These are phyloP conservation scores for Trachelus troglodyta DNA, from an alignment of 2,888 invertebrate genomes.

Conservation along the genomic window DNA sequence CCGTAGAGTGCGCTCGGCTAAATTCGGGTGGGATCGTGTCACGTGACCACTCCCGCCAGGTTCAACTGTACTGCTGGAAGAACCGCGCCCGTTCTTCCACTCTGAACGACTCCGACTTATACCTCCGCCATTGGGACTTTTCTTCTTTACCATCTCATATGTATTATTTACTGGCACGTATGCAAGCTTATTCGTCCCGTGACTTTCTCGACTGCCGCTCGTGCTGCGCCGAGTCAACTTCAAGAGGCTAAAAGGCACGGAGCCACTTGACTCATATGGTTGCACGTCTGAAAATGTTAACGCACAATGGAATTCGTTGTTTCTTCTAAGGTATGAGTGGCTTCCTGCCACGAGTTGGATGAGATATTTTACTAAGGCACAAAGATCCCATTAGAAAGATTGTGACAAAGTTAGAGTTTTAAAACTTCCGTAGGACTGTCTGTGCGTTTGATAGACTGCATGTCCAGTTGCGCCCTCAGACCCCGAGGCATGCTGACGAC, in stretches of 20 bases:
- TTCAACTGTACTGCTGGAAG: neutral
- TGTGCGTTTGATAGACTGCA: neutral
- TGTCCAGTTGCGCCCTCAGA: neutral
- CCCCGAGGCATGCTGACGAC: neutral
- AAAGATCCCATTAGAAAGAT: neutral
- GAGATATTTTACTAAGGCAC: neutral
- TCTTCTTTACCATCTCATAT: neutral
- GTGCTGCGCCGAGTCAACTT: neutral
- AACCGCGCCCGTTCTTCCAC: slow-evolving; percentile 66
- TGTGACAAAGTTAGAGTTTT: neutral
- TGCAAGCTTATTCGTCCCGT: neutral
- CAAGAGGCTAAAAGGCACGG: neutral
- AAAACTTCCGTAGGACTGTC: neutral
- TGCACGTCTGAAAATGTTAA: neutral
- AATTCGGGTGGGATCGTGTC: slow-evolving; percentile 16
- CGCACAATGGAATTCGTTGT: neutral
- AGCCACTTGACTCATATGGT: neutral
- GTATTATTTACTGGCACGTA: neutral
- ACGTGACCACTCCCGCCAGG: slow-evolving; percentile 46
- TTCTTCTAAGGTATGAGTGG: neutral
- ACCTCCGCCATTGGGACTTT: neutral
- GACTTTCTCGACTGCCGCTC: neutral
- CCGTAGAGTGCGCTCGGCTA: neutral
- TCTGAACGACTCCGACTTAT: slow-evolving; percentile 65
- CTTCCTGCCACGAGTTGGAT: neutral